A percentile compares a stretch with the other conserved stretches of the same genome.
Evolutionary conservation across 2,888 invertebrate species (phyloP).

Genomic region (Epirrita christyi): DNA sequence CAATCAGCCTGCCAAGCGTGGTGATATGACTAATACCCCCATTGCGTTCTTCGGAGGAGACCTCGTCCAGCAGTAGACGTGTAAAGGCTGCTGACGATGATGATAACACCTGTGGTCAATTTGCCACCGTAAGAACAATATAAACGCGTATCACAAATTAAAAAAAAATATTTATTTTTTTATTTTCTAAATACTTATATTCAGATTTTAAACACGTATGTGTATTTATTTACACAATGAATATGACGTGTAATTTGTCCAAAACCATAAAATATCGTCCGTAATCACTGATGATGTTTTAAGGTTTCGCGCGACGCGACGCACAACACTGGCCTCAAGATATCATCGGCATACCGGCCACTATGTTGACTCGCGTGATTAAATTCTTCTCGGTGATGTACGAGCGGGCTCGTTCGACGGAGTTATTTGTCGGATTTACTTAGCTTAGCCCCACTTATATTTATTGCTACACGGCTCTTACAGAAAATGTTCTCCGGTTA

Average conservation of each 20-base stretch:
- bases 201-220: too few relatives aligned
- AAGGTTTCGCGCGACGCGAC: constrained; percentile 4
- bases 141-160: too few relatives aligned
- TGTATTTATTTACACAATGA: background rate
- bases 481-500: constrained; percentile 30
- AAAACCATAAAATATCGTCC: constrained; percentile 1
- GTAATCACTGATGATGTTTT: constrained; percentile 5
- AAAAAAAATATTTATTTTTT: too few relatives aligned
- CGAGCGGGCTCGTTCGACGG: constrained; percentile 50
- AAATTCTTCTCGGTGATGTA: constrained; percentile 74
- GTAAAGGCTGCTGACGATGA: too few relatives aligned
- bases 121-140: too few relatives aligned
- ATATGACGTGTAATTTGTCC: background rate
- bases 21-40: too few relatives aligned
- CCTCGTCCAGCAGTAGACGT: too few relatives aligned
- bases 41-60: too few relatives aligned
- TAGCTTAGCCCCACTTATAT: constrained; percentile 44
- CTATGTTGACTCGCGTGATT: constrained; percentile 74
- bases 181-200: too few relatives aligned
- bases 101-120: too few relatives aligned
- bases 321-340: constrained; percentile 50
- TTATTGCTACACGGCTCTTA: constrained; percentile 39
- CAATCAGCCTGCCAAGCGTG: too few relatives aligned
- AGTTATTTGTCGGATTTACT: constrained; percentile 61
- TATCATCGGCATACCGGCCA: constrained; percentile 75